Evolutionary conservation across 1,140 invertebrate genomes (phyloP), one percentile per base, ranked within the genome.

Genomic region (Listronotus bonariensis): DNA sequence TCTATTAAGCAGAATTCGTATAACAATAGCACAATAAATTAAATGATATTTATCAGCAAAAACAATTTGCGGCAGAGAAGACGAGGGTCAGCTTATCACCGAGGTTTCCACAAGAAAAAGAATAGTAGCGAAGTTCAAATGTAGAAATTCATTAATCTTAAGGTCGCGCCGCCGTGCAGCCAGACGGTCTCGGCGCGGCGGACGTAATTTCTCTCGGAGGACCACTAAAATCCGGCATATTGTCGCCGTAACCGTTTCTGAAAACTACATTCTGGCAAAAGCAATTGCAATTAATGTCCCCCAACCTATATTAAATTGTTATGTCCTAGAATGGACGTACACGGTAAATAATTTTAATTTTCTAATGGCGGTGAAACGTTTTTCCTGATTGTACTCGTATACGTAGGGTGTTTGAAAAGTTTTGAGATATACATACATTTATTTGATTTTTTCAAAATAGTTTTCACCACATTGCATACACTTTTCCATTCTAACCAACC

Each of bases 61-160:
- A 63, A 63, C 41, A 63, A 63, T 63, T 63, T 63, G 49, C 31
- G 31, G 57, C 51, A 15, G 17, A 46, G 41, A 34, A 53, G 60
- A 63, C 60, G 41, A 53, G 52, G 60, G 60, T 63, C 60, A 63
- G 60, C 60, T 63, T 63, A 63, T 63, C 60, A 20, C 31, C 36
- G 49, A 34, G 31, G 20, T 20, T 45, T 63, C 14, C 46, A 51
- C 46, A 52, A 51, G 46, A 26, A 46, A 54, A 63, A 54, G 40
- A 32, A 40, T 54, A 51, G 60, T n/a, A 60, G 57, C 57, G 49
- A 54, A 63, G 60, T 63, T 63, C 60, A 63, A 63, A 63, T 55
- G 60, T 63, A 54, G 60, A 63, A 63, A 63, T 63, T 63, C 60
- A 63, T 63, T 63, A 54, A 63, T 63, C 59, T 62, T 62, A 49